These are phyloP conservation scores for Phallusia fumigata DNA, from an alignment of 23 tunicate species.

Conservation along the genomic window DNA sequence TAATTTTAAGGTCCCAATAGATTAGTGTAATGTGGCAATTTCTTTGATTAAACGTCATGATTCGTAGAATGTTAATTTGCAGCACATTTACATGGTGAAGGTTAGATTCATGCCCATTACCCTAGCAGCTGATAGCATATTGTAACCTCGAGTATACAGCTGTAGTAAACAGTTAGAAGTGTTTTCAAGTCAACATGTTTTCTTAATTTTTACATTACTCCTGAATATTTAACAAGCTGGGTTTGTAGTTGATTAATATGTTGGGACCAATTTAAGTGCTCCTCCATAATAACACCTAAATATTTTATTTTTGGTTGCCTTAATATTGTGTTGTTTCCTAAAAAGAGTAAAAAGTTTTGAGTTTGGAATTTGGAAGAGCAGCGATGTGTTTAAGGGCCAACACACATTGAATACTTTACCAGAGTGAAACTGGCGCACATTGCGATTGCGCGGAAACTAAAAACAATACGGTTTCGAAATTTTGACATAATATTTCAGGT, in stretches of 20 bases:
- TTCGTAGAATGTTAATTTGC: too few relatives aligned
- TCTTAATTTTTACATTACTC: conserved; percentile 7
- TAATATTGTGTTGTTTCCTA: background rate
- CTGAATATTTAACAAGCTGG: too few relatives aligned
- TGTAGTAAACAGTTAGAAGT: conserved; percentile 13
- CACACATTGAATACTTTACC: too few relatives aligned
- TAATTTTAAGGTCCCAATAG: background rate
- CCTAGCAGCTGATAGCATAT: too few relatives aligned
- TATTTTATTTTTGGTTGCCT: background rate
- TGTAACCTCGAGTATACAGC: too few relatives aligned
- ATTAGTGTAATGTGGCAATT: background rate
- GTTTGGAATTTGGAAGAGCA: too few relatives aligned
- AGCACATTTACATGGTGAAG: background rate
- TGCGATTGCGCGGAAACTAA: too few relatives aligned
- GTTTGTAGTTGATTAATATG: conserved; percentile 7
- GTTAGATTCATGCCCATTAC: background rate
- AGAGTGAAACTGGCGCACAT: too few relatives aligned
- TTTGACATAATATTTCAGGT: too few relatives aligned
- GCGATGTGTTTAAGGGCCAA: too few relatives aligned
- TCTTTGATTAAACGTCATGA: background rate
- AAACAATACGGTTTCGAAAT: too few relatives aligned
- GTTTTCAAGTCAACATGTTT: background rate
- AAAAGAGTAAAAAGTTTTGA: background rate
- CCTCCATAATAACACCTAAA: too few relatives aligned
- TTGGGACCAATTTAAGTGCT: conserved; percentile 4